Evolutionary conservation across 2,113 vertebrate species (phyloP).

Genomic region (Vulpes ferrilata): DNA sequence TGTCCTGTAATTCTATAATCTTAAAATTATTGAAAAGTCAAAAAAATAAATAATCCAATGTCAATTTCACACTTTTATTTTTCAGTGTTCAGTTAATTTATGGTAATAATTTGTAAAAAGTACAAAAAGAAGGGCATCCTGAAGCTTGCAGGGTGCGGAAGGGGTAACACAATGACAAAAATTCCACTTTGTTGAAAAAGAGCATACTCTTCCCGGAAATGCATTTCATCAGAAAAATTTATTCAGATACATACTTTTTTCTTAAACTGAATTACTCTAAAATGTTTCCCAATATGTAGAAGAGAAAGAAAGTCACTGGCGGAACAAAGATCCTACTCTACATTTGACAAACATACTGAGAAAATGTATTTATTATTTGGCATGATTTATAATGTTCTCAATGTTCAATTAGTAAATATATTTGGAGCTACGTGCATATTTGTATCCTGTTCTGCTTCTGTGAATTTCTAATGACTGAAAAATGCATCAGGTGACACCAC

Average conservation of each 20-base stretch:
- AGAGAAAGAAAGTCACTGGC: neutral
- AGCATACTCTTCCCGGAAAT: neutral
- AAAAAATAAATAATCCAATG: neutral
- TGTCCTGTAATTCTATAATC: neutral
- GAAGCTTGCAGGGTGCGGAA: neutral
- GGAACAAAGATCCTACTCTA: neutral
- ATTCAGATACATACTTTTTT: neutral
- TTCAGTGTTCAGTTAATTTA: neutral
- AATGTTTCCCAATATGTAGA: neutral
- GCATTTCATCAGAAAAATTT: neutral
- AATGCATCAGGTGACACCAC: neutral
- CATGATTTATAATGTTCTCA: neutral
- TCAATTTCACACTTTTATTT: neutral
- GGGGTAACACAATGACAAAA: neutral
- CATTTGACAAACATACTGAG: neutral
- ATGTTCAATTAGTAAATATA: neutral
- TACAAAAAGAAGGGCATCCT: neutral
- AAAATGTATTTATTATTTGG: neutral
- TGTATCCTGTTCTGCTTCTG: neutral
- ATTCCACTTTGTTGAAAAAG: neutral
- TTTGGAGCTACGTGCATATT: neutral
- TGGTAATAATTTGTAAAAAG: neutral
- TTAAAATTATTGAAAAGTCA: neutral
- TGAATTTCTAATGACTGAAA: neutral
- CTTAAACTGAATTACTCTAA: neutral